phyloP scores from a whole-genome alignment of 2,888 invertebrate genomes.

The Caenorhabditis doughertyi region DNA sequence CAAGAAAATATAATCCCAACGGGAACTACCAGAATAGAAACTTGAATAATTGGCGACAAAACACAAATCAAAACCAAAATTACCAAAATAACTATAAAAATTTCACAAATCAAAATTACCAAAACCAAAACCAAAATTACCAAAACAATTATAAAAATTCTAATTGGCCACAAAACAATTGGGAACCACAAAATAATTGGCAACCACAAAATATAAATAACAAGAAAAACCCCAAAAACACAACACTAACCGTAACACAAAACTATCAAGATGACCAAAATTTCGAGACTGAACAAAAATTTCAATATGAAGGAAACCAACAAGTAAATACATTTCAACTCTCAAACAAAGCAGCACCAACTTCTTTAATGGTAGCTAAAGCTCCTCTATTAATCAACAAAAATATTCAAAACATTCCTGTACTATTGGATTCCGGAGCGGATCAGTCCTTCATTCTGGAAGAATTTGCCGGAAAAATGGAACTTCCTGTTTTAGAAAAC shows the following conservation, averaged over 20 bases:
- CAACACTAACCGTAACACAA: no score
- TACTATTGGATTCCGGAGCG: neutral
- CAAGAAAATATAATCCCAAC: no score
- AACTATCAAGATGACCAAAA: no score
- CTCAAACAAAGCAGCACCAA: no score
- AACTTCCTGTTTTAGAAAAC: neutral
- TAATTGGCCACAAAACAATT: no score
- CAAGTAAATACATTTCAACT: neutral
- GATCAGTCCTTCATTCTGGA: constrained; percentile 1
- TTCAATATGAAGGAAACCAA: neutral
- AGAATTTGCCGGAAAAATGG: neutral
- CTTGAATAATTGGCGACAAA: no score
- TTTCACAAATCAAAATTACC: no score
- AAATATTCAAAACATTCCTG: neutral
- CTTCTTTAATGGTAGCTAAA: neutral
- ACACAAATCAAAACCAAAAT: neutral
- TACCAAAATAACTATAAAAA: no score
- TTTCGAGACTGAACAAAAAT: neutral
- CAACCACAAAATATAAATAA: neutral
- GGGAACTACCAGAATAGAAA: no score
- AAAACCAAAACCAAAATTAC: neutral
- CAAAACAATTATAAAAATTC: no score
- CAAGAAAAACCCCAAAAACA: no score
- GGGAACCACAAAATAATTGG: no score
- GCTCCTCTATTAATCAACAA: neutral